Percentiles rank a stretch among this genome's conserved stretches.
Conservation (phyloP, 2,888 invertebrate species). For the Tipula confusa region DNA sequence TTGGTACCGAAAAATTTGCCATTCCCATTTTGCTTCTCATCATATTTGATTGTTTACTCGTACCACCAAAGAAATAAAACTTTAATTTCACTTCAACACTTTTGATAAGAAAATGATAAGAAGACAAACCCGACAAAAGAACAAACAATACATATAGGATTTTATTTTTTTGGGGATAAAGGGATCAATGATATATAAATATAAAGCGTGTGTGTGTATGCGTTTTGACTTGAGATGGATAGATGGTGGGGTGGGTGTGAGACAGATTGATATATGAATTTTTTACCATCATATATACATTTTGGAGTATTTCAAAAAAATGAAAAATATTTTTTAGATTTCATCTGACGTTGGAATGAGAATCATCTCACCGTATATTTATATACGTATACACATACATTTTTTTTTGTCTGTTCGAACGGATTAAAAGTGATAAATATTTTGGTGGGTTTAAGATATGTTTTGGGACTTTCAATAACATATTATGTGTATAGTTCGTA, state of each 20-base stretch:
- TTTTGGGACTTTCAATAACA: slow-evolving; percentile 3
- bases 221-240: neutral
- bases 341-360: neutral
- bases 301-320: neutral
- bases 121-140: slow-evolving; percentile 6
- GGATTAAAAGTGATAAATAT: slow-evolving; percentile 25
- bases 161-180: neutral
- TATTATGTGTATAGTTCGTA: neutral
- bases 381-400: neutral
- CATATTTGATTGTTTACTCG: slow-evolving; percentile 20
- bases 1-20: neutral
- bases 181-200: neutral
- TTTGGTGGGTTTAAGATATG: neutral
- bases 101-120: slow-evolving; percentile 3
- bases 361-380: neutral
- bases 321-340: slow-evolving; percentile 3
- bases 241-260: neutral
- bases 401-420: neutral
- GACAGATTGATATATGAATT: neutral
- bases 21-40: neutral
- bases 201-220: neutral
- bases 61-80: neutral
- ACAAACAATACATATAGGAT: neutral
- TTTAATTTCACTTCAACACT: slow-evolving; percentile 16
- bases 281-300: neutral